phyloP scores from a whole-genome alignment of 2,113 vertebrate genomes.

The Sterrhoptilus dennistouni region DNA sequence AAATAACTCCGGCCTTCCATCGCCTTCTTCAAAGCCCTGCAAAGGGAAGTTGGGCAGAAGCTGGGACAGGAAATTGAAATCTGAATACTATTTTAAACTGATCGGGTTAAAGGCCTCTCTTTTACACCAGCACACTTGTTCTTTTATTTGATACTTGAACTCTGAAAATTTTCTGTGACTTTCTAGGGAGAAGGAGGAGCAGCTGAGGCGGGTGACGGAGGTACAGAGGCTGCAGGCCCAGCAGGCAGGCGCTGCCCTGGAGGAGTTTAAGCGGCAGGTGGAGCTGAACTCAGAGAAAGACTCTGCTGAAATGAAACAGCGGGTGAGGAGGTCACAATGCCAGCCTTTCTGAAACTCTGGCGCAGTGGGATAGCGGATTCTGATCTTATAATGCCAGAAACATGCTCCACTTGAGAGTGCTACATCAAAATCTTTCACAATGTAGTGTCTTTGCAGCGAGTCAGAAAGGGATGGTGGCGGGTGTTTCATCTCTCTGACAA shows the following conservation, averaged over 20 bases:
- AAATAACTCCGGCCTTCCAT: background rate
- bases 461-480: conserved; percentile 33
- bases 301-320: conserved; percentile 90
- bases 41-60: conserved; percentile 51
- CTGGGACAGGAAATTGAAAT: conserved; percentile 60
- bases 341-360: conserved; percentile 64
- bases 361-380: conserved; percentile 57
- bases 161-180: conserved; percentile 70
- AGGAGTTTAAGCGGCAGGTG: conserved; percentile 93
- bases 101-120: conserved; percentile 62
- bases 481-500: conserved; percentile 56
- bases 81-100: conserved; percentile 64
- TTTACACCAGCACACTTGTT: conserved; percentile 44
- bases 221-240: conserved; percentile 86
- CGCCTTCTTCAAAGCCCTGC: conserved; percentile 44
- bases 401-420: conserved; percentile 55
- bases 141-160: conserved; percentile 67
- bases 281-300: conserved; percentile 92
- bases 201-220: conserved; percentile 82
- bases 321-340: conserved; percentile 79
- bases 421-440: conserved; percentile 59
- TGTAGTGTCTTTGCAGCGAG: conserved; percentile 49
- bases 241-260: conserved; percentile 88
- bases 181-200: conserved; percentile 89
- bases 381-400: conserved; percentile 68